Evolutionary conservation across 1,140 invertebrate species (phyloP), one percentile per base, ranked within the genome.

Genomic region (Drosophila ohnishii): DNA sequence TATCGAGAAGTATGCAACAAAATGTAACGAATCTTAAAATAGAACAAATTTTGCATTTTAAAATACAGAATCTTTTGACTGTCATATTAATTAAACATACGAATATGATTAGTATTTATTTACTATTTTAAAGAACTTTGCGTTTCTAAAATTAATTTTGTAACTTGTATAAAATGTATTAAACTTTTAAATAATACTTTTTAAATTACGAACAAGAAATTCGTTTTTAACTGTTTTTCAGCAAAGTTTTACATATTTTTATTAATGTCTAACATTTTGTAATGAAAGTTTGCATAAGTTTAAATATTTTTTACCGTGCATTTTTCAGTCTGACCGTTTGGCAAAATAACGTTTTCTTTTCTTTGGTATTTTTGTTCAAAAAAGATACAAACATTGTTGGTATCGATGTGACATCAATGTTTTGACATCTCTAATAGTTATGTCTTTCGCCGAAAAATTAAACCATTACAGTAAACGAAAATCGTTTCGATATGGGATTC

Each of bases 401-500:
- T 42, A 19, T 45, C 10, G 19, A 22, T 6, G 5, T 22, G 10
- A 1, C 10, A 45, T 45, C 11, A 19, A 45, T 22, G 19, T 48
- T n/a, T n/a, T 28, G 0, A 4, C 25, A 47, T 14, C 45, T 9
- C 47, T 50, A 58, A 73, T 45, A 63, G 47, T 50, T 50, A 89
- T 89, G 85, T 81, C 80, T 39, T 51, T 90, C 62, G 28, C 51
- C n/a, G 48, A 90, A n/a, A 91, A 81, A 56, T 50, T 90, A 30
- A 90, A 88, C 57, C 45, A 78, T 28, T 78, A 81, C 34, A 59
- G 71, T 8, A 84, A 74, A 56, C 67, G 58, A 37, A 91, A 90
- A 56, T 90, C 82, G 16, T 56, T 91, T 39, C 90, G 80, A 64
- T 92, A 90, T 78, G 94, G 95, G 16, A 61, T 95, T 28, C 95